Percentiles rank a stretch among this genome's conserved stretches.
These are phyloP conservation scores for Spodoptera exigua DNA, from an alignment of 2,888 invertebrate species.

Conservation along the genomic window DNA sequence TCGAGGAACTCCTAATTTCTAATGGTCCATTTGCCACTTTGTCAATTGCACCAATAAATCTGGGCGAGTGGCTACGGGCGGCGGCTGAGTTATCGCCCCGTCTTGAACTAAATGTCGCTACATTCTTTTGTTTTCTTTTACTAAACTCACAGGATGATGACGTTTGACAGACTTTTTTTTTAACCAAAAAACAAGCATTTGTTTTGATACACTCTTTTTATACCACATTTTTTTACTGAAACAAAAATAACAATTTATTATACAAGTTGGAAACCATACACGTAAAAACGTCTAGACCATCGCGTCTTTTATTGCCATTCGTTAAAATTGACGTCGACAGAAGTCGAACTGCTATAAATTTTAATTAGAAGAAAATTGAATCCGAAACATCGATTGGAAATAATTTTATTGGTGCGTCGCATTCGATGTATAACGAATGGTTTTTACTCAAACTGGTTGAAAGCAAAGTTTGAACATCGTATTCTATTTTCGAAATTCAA, in stretches of 20 bases:
- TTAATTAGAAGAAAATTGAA: constrained; percentile 76
- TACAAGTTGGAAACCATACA: constrained; percentile 50
- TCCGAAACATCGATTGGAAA: constrained; percentile 73
- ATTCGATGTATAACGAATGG: constrained; percentile 75
- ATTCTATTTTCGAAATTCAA: constrained; percentile 77
- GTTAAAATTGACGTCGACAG: constrained; percentile 57
- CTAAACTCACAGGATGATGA: constrained; percentile 48
- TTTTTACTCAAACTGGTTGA: constrained; percentile 72
- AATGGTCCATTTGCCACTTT: constrained; percentile 90
- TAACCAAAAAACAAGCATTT: constrained; percentile 19
- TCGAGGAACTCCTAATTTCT: constrained; percentile 86
- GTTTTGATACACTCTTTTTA: constrained; percentile 24
- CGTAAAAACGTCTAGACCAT: constrained; percentile 55
- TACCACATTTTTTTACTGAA: constrained; percentile 9
- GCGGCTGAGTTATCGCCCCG: constrained; percentile 81
- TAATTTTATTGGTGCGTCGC: constrained; percentile 74
- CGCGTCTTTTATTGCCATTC: constrained; percentile 52
- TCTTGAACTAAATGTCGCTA: constrained; percentile 80
- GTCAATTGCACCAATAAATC: constrained; percentile 90
- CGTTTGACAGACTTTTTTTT: constrained; percentile 39
- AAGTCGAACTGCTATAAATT: constrained; percentile 66
- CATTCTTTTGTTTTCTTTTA: constrained; percentile 82
- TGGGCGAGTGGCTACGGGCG: constrained; percentile 73
- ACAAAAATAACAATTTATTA: constrained; percentile 48
- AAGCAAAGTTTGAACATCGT: constrained; percentile 80